Evolutionary conservation across 2,888 invertebrate genomes (phyloP).

Genomic region (Eledone cirrhosa): DNA sequence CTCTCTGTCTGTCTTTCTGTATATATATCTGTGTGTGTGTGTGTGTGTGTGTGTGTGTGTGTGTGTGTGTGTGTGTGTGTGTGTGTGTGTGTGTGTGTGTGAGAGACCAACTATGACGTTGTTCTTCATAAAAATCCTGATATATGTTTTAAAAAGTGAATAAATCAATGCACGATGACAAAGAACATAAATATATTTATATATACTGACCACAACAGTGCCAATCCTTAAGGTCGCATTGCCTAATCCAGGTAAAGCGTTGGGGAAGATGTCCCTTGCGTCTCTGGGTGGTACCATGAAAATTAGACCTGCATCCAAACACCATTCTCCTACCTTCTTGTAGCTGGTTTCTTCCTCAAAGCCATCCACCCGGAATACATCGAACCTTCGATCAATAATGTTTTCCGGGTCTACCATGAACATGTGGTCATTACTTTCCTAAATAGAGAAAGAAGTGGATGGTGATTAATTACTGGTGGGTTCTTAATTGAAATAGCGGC

Average conservation of each 20-base stretch:
- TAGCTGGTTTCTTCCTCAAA: neutral
- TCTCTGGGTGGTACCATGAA: neutral
- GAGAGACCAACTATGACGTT: too few relatives aligned
- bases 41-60: too few relatives aligned
- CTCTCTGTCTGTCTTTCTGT: too few relatives aligned
- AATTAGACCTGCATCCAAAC: neutral
- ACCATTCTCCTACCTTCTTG: neutral
- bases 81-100: too few relatives aligned
- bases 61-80: too few relatives aligned
- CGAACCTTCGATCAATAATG: neutral
- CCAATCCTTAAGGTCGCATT: neutral
- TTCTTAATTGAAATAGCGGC: neutral
- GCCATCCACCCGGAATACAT: slow-evolving; percentile 12
- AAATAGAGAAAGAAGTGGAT: neutral
- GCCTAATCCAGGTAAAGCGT: neutral
- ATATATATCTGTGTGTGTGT: too few relatives aligned
- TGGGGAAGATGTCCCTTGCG: neutral
- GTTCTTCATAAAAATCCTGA: too few relatives aligned
- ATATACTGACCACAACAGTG: neutral
- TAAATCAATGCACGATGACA: too few relatives aligned
- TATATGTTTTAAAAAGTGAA: too few relatives aligned
- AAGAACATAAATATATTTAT: too few relatives aligned
- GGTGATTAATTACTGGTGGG: too few relatives aligned
- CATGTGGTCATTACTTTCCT: neutral
- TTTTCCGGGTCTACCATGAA: neutral